phyloP scores from a whole-genome alignment of 2,888 invertebrate species.

The Brachyptera risi region DNA sequence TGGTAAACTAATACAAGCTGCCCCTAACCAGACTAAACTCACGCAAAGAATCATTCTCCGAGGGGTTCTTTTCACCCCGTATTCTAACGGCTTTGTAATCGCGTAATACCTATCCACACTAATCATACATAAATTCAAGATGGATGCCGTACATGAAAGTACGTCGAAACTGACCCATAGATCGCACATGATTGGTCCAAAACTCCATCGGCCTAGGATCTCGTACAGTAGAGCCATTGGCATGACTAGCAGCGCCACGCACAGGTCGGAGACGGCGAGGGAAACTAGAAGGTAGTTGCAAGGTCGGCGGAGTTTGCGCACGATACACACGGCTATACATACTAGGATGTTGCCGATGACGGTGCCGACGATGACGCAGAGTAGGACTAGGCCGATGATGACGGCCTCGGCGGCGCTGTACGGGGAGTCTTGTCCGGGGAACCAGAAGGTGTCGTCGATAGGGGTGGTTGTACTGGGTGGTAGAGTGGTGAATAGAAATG shows the following conservation, averaged over 20 bases:
- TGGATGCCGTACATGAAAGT: slow-evolving; percentile 89
- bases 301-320: slow-evolving; percentile 82
- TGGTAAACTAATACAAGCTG: slow-evolving; percentile 89
- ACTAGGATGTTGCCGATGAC: slow-evolving; percentile 89
- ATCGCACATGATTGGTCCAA: slow-evolving; percentile 87
- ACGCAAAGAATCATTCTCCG: slow-evolving; percentile 87
- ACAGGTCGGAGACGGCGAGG: slow-evolving; percentile 92
- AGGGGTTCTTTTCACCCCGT: slow-evolving; percentile 92
- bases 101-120: slow-evolving; percentile 87
- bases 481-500: background rate
- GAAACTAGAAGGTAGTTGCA: slow-evolving; percentile 92
- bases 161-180: slow-evolving; percentile 85
- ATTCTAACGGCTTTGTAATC: slow-evolving; percentile 89
- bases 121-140: slow-evolving; percentile 88
- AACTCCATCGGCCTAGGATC: slow-evolving; percentile 88
- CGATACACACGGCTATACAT: slow-evolving; percentile 92
- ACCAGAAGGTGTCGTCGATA: slow-evolving; percentile 39
- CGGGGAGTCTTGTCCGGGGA: slow-evolving; percentile 45
- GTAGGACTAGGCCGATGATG: slow-evolving; percentile 54
- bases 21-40: slow-evolving; percentile 86
- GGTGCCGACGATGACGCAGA: slow-evolving; percentile 67
- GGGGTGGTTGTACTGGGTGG: background rate
- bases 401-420: slow-evolving; percentile 53
- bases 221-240: slow-evolving; percentile 94
- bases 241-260: slow-evolving; percentile 95